Percentiles rank a stretch among this genome's conserved stretches.
phyloP scores from a whole-genome alignment of 1,140 invertebrate genomes.

The Choristoneura fumiferana region DNA sequence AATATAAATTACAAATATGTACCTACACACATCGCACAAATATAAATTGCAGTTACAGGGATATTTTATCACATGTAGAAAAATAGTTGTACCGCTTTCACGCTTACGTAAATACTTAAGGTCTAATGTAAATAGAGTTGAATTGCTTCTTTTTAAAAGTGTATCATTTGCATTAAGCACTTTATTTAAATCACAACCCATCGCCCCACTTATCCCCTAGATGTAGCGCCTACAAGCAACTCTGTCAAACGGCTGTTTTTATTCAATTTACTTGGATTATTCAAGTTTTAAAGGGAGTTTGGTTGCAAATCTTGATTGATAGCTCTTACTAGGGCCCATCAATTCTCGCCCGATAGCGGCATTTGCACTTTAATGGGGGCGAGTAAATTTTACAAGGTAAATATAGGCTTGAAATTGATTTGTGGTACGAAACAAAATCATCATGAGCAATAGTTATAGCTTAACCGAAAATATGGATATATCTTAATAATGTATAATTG shows the following conservation, averaged over 20 bases:
- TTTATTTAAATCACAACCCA: background rate
- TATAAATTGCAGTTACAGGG: too few species aligned
- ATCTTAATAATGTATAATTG: too few species aligned
- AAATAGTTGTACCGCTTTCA: too few species aligned
- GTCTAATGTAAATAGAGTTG: too few species aligned
- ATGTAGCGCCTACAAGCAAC: conserved; percentile 23
- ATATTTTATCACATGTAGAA: too few species aligned
- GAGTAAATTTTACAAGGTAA: conserved; percentile 28
- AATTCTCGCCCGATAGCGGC: conserved; percentile 45
- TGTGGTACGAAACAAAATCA: too few species aligned
- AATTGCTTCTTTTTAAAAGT: background rate
- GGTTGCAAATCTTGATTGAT: conserved; percentile 61
- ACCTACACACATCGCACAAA: too few species aligned
- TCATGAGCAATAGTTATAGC: too few species aligned
- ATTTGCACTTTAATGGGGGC: conserved; percentile 48
- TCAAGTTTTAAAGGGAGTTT: conserved; percentile 42
- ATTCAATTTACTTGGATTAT: conserved; percentile 52
- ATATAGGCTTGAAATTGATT: conserved; percentile 5
- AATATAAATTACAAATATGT: too few species aligned
- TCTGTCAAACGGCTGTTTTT: conserved; percentile 42
- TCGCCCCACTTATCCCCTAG: background rate
- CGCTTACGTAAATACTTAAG: too few species aligned
- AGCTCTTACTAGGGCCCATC: conserved; percentile 48
- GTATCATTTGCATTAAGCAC: background rate
- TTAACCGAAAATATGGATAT: too few species aligned